Conservation (phyloP, 2,888 invertebrate genomes). For the Pristionchus maxplancki region DNA sequence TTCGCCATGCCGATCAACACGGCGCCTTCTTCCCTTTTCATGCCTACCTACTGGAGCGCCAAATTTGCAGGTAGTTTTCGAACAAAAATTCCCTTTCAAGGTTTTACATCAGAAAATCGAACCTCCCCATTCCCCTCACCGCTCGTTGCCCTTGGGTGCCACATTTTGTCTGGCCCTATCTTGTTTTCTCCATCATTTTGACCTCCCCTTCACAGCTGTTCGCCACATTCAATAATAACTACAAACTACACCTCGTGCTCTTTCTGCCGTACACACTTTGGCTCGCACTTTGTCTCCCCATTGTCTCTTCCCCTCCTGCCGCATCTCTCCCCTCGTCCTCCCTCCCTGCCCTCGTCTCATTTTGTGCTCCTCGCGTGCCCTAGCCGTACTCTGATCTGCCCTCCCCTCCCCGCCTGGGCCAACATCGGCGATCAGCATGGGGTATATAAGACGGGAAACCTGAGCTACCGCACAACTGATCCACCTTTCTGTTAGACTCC, state of each 20-base stretch:
- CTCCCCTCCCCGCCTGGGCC: background rate
- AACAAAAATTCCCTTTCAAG: background rate
- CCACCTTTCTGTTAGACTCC: background rate
- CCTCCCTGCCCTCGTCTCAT: background rate
- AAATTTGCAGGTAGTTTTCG: background rate
- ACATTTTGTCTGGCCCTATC: background rate
- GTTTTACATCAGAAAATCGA: background rate
- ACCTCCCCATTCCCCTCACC: background rate
- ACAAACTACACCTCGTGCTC: background rate
- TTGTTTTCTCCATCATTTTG: background rate
- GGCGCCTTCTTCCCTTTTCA: background rate
- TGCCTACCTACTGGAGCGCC: background rate
- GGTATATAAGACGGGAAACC: background rate
- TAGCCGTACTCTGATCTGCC: background rate
- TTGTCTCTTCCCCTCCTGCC: background rate
- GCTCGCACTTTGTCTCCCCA: background rate
- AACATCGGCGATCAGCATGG: background rate
- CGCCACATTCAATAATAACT: background rate
- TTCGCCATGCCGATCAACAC: background rate
- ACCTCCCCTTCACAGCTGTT: background rate
- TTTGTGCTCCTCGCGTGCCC: constrained; percentile 16
- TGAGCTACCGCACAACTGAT: too few species aligned
- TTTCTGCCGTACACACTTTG: too few species aligned
- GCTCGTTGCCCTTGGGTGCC: background rate
- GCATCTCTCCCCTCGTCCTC: background rate